Base-by-base conservation (phyloP, 2,113 vertebrate species). In the Calidris pugnax region DNA sequence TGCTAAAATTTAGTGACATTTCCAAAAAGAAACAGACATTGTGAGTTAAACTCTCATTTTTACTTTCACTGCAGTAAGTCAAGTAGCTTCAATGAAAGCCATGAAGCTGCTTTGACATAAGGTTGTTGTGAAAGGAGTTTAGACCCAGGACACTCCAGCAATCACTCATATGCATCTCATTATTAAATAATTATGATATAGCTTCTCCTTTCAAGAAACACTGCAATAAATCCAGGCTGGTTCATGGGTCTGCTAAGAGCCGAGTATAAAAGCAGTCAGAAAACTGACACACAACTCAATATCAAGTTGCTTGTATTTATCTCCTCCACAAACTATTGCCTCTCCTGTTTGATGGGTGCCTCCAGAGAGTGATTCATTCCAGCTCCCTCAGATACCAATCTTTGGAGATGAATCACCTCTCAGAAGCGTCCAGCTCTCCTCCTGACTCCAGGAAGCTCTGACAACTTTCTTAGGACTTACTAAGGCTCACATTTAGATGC, bases 331-430 rank as follows among this genome's bases (percentile, higher is more conserved):
- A 75, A 87, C 45, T 45, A 20, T 26, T 53, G 33, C 53, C 57
- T 77, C 63, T 91, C 71, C 79, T 35, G 53, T 60, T 51, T 75
- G 92, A 68, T 43, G 53, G 57, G 62, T 82, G 64, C 47, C 93
- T 83, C 85, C 60, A 72, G 85, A 90, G 71, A 45, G 56, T 86
- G 88, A 95, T 56, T 96, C 93, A 96, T 39, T 60, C 60, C 91
- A 79, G 62, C 71, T 87, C 71, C 53, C 53, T 68, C 6, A 51
- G 47, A 75, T 2, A 60, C 33, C 41, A 13, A 10, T 11, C 73
- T 5, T 5, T 23, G 83, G 39, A 86, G 84, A 51, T 96, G 91
- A 96, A 87, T 96, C 96, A 96, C 84, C 74, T 60, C 71, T 79
- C 57, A 21, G 77, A 89, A 57, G 43, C 51, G 62, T 66, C 89